Percentiles rank a stretch among this genome's conserved stretches.
Conservation (phyloP, 2,113 vertebrate genomes). For the Silurus glanis region DNA sequence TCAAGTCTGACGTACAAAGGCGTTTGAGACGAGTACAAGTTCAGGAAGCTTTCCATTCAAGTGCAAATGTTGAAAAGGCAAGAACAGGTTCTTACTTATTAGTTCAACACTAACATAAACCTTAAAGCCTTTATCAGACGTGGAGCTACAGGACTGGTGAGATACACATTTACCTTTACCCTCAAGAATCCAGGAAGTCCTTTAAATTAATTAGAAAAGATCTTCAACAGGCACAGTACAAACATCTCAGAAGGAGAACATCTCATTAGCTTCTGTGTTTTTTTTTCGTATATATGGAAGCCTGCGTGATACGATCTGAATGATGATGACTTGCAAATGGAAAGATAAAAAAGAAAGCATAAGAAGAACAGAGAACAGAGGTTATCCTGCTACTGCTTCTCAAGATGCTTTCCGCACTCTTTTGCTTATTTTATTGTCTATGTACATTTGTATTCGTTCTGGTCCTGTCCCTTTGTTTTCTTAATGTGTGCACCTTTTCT, state of each 20-base stretch:
- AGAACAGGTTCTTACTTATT: neutral
- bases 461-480: neutral
- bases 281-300: neutral
- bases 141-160: neutral
- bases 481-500: neutral
- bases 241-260: neutral
- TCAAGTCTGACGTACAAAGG: constrained; percentile 15
- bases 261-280: neutral
- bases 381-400: neutral
- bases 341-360: neutral
- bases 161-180: neutral
- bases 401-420: neutral
- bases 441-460: neutral
- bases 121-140: neutral
- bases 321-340: neutral
- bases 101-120: constrained; percentile 7
- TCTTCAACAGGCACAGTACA: neutral
- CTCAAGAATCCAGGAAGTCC: neutral
- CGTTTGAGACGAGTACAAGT: constrained; percentile 2
- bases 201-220: neutral
- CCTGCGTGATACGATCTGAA: neutral
- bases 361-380: neutral
- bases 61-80: neutral
- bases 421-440: neutral
- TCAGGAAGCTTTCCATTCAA: neutral